Base-by-base conservation (phyloP, 2,888 invertebrate species). In the Hypomecis punctinalis region DNA sequence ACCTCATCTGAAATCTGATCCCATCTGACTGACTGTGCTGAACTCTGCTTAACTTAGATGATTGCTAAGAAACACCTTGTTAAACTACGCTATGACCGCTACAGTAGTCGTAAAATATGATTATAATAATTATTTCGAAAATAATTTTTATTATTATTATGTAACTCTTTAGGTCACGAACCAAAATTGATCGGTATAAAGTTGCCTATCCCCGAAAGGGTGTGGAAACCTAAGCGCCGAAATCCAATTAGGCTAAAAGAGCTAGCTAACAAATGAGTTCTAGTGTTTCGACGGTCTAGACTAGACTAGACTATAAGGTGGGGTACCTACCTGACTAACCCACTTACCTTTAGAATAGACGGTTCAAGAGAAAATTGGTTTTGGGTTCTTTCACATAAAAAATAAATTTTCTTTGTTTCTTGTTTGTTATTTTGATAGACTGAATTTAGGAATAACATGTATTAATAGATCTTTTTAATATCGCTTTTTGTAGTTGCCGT, bases 201-300 rank as follows among this genome's bases (percentile, higher is more conserved):
- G 37, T 35, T 23, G 42, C 48, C 58, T 36, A 59, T 33, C 59
- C 59, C 43, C 33, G n/a, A 61, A 42, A 61, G 65, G 61, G 65
- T 37, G 65, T 65, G 65, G 56, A 61, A 46, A 35, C 39, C 43
- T 45, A 45, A 46, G 42, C 51, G 45, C 35, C 37, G 39, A 55
- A 57, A 49, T 59, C 52, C 60, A 65, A 61, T 57, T 61, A 65
- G 61, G 48, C 40, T 64, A 54, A 63, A 54, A 64, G 60, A 64
- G 45, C 43, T 35, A 10, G 23, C 49, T 60, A 64, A 59, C 46
- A 52, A 64, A 64, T 42, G 51, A 51, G 13, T 11, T 48, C 11
- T 36, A 55, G 45, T 43, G 42, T 42, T 23, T 37, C 42, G 54
- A 42, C 33, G 58, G 13, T 45, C 36, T 36, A 35, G 36, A 10